Percentiles rank a stretch among this genome's conserved stretches.
Evolutionary conservation across 2,888 invertebrate species (phyloP).

Genomic region (Rhagophthalmus giganteus): DNA sequence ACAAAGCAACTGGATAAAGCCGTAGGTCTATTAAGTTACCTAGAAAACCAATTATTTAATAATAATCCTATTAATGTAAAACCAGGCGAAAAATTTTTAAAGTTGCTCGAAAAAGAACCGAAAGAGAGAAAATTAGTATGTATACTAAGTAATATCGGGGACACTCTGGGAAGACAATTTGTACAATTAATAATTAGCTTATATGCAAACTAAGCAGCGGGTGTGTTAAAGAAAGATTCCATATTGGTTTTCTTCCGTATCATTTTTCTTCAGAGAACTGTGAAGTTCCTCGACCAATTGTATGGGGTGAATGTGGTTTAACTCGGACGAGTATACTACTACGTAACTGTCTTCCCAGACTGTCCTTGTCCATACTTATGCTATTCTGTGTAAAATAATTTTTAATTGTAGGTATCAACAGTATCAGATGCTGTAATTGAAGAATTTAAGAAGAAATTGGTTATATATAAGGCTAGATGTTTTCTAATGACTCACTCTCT

Average conservation of each 20-base stretch:
- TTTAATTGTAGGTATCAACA: slow-evolving; percentile 28
- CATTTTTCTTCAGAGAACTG: no score
- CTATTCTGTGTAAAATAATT: slow-evolving; percentile 5
- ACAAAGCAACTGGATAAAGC: slow-evolving; percentile 66
- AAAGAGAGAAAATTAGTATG: slow-evolving; percentile 53
- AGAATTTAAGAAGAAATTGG: slow-evolving; percentile 59
- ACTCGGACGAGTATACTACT: no score
- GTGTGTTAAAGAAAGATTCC: no score
- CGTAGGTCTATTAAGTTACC: slow-evolving; percentile 62
- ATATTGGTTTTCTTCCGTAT: no score
- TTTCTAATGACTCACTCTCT: slow-evolving; percentile 62
- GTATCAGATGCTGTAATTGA: slow-evolving; percentile 55
- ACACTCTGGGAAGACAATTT: no score
- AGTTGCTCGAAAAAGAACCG: slow-evolving; percentile 49
- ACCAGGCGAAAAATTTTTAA: slow-evolving; percentile 51
- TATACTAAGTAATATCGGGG: no score
- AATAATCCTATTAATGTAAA: slow-evolving; percentile 47
- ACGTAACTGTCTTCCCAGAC: no score
- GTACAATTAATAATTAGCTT: no score
- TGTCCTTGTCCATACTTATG: no score
- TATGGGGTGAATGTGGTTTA: no score
- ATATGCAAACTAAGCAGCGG: no score
- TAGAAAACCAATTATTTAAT: slow-evolving; percentile 63
- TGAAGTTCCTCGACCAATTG: no score
- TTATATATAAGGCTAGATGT: slow-evolving; percentile 65